These are phyloP conservation scores for Hybognathus amarus DNA, from an alignment of 2,797 vertebrate species.

Conservation along the genomic window DNA sequence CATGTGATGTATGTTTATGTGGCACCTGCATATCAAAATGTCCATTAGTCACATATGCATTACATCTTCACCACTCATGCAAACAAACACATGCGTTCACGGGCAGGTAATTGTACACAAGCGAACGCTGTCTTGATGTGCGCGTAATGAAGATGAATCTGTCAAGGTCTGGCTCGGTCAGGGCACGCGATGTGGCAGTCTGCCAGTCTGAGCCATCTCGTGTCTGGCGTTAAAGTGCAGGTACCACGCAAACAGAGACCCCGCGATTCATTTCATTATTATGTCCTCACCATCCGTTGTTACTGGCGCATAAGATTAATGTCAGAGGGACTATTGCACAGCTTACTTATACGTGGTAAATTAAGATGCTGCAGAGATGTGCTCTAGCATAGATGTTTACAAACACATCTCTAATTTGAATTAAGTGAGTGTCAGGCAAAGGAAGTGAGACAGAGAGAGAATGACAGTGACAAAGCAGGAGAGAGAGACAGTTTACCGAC, in stretches of 20 bases:
- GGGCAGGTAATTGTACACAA: constrained; percentile 9
- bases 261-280: constrained; percentile 76
- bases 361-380: constrained; percentile 74
- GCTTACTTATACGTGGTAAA: constrained; percentile 72
- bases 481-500: constrained; percentile 39
- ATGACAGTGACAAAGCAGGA: constrained; percentile 42
- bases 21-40: constrained; percentile 11
- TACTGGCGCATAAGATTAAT: constrained; percentile 73
- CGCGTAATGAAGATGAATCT: constrained; percentile 78
- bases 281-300: constrained; percentile 76
- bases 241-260: constrained; percentile 62
- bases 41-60: not conserved
- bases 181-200: constrained; percentile 69
- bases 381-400: constrained; percentile 63
- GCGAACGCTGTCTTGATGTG: constrained; percentile 59
- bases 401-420: constrained; percentile 68
- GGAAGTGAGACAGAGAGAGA: constrained; percentile 40
- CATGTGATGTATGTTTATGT: constrained; percentile 14
- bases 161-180: constrained; percentile 64
- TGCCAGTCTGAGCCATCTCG: constrained; percentile 73
- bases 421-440: constrained; percentile 48
- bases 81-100: constrained; percentile 31
- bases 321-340: constrained; percentile 73
- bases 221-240: constrained; percentile 72
- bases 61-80: constrained; percentile 9